Evolutionary conservation across 2,113 vertebrate species (phyloP).

Genomic region (Xyrauchen texanus): DNA sequence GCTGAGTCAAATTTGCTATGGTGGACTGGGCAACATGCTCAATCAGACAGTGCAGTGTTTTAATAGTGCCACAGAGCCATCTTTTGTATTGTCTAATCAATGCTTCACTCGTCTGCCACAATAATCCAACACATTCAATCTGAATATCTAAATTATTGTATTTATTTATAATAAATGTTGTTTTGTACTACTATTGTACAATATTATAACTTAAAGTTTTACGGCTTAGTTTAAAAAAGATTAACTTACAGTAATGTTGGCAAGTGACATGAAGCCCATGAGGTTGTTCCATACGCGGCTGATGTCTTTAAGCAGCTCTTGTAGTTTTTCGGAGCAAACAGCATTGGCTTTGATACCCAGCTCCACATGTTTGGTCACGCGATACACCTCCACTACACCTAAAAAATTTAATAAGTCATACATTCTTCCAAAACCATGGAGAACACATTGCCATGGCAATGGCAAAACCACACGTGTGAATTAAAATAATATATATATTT

Average conservation of each 20-base stretch:
- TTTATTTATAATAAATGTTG: no score
- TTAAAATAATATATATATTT: not conserved
- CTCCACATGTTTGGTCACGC: conserved; percentile 92
- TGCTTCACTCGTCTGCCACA: no score
- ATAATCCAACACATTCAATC: no score
- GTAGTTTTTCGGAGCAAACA: conserved; percentile 94
- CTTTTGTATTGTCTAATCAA: no score
- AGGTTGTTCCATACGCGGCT: conserved; percentile 97
- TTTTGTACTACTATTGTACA: no score
- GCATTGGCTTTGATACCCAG: conserved; percentile 96
- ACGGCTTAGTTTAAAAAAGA: not conserved
- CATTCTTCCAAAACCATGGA: not conserved
- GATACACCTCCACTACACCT: conserved; percentile 97
- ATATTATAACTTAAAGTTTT: no score
- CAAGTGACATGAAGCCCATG: conserved; percentile 95
- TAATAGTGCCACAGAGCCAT: no score
- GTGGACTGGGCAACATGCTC: no score
- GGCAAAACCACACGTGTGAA: not conserved
- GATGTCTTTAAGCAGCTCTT: conserved; percentile 92
- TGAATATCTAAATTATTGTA: no score
- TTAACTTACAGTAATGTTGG: conserved; percentile 85
- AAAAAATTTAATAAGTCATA: conserved; percentile 16
- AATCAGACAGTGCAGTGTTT: no score
- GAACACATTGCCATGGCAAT: not conserved
- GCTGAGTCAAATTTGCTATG: no score